Percentiles rank a stretch among this genome's conserved stretches.
Evolutionary conservation across 2,113 vertebrate genomes (phyloP).

Genomic region (Dolichallabes microphthalmus): DNA sequence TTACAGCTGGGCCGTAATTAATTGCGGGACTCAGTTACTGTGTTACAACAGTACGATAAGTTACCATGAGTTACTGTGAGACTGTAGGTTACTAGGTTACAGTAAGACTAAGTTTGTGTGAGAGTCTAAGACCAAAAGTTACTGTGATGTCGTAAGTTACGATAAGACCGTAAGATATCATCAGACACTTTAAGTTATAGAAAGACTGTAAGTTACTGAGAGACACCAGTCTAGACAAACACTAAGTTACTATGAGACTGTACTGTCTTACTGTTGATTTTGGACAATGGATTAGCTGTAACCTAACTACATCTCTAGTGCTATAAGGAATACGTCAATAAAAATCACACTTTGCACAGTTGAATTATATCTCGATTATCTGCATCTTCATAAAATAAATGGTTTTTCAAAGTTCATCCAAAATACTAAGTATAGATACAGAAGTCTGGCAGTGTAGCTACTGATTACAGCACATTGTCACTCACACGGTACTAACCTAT

Average conservation of each 20-base stretch:
- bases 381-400: background rate
- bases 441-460: background rate
- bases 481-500: background rate
- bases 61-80: background rate
- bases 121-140: background rate
- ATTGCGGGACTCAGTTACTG: background rate
- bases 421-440: background rate
- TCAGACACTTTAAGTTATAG: background rate
- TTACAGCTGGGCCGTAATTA: no score
- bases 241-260: background rate
- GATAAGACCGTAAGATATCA: background rate
- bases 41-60: background rate
- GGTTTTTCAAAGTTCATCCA: background rate
- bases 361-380: background rate
- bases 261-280: no score
- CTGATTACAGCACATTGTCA: background rate
- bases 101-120: background rate
- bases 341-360: background rate
- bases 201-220: background rate
- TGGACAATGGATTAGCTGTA: background rate
- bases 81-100: background rate
- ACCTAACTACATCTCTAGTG: background rate
- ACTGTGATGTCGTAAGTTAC: background rate
- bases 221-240: background rate
- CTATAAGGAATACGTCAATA: background rate